These are phyloP conservation scores for Parnassius mnemosyne DNA, from an alignment of 2,888 invertebrate species.

Conservation along the genomic window DNA sequence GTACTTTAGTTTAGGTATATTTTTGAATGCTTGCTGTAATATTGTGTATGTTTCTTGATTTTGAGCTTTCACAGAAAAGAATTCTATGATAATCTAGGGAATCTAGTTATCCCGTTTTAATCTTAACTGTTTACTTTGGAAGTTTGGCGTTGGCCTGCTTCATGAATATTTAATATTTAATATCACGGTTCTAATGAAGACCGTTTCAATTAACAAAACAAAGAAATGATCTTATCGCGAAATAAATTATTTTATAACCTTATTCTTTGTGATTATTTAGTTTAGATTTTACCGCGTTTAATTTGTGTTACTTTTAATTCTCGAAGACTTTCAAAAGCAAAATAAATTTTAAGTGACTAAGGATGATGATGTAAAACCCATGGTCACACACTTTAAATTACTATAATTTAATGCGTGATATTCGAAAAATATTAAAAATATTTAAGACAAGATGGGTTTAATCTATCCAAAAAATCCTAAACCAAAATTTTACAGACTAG, in stretches of 20 bases:
- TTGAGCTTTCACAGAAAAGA: not conserved
- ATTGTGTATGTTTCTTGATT: too few species aligned
- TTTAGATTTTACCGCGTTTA: not conserved
- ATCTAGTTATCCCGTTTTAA: not conserved
- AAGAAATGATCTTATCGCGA: constrained; percentile 14
- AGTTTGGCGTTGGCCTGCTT: constrained; percentile 10
- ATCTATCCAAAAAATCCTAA: too few species aligned
- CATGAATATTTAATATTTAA: constrained; percentile 23
- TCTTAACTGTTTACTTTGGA: not conserved
- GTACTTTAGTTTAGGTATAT: too few species aligned
- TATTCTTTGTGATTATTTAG: not conserved
- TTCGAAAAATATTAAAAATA: too few species aligned
- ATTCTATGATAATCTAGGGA: too few species aligned
- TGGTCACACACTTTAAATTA: too few species aligned
- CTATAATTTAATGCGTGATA: too few species aligned
- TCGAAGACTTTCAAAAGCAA: not conserved
- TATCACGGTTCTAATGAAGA: constrained; percentile 15
- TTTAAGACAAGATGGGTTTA: too few species aligned
- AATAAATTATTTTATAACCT: not conserved
- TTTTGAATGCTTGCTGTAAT: too few species aligned
- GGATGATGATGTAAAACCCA: too few species aligned
- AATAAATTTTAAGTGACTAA: too few species aligned
- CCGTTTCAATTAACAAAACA: constrained; percentile 16
- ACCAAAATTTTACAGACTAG: too few species aligned
- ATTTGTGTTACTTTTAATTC: not conserved